A percentile compares a stretch with the other conserved stretches of the same genome.
Evolutionary conservation across 1,140 invertebrate genomes (phyloP).

Genomic region (Ceratosolen solmsi): DNA sequence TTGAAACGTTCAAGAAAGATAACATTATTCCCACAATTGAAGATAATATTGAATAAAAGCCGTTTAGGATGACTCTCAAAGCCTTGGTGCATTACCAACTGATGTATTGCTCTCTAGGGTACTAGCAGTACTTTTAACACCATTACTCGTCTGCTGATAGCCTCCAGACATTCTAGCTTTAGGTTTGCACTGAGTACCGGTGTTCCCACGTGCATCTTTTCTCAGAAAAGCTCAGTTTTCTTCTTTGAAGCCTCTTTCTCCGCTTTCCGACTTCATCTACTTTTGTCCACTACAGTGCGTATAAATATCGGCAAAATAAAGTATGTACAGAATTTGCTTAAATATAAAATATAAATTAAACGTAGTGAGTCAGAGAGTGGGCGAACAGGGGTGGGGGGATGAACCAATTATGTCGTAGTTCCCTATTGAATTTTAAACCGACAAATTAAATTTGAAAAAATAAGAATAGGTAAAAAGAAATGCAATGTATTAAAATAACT

Average conservation of each 20-base stretch:
- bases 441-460: too few species aligned
- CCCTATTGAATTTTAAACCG: too few species aligned
- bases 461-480: too few species aligned
- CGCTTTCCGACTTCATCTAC: not conserved
- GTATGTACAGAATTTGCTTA: too few species aligned
- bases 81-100: constrained; percentile 53
- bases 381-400: too few species aligned
- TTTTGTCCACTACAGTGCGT: not conserved
- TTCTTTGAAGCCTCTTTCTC: not conserved
- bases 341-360: too few species aligned
- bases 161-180: constrained; percentile 53
- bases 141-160: constrained; percentile 59
- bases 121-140: constrained; percentile 48
- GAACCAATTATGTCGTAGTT: too few species aligned
- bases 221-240: constrained; percentile 35
- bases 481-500: too few species aligned
- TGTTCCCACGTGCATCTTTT: not conserved
- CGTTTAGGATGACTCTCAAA: constrained; percentile 48
- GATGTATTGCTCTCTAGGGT: constrained; percentile 61
- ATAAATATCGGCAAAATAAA: constrained; percentile 23
- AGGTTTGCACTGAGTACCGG: not conserved
- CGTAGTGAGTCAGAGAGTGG: too few species aligned
- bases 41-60: constrained; percentile 33
- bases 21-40: constrained; percentile 15
- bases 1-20: not conserved